phyloP scores from a whole-genome alignment of 2,888 invertebrate species.

The Morinoia aosen region DNA sequence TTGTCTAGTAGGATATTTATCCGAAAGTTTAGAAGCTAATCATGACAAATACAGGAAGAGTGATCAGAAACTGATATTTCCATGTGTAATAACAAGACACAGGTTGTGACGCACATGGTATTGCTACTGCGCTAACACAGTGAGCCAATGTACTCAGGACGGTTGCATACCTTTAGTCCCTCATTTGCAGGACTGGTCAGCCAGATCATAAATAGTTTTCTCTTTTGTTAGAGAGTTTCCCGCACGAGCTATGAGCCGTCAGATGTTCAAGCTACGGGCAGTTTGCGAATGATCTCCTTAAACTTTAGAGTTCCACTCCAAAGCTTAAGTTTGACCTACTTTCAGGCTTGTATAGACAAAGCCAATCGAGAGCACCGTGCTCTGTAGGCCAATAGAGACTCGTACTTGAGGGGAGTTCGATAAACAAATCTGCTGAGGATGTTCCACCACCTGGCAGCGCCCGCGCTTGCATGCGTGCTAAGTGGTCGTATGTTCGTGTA shows the following conservation, averaged over 20 bases:
- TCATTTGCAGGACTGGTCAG: neutral
- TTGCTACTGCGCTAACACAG: neutral
- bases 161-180: neutral
- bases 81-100: neutral
- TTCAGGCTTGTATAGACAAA: neutral
- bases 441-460: neutral
- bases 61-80: neutral
- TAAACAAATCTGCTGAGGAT: neutral
- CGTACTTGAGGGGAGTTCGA: neutral
- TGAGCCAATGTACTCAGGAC: neutral
- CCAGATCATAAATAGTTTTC: neutral
- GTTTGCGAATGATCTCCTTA: neutral
- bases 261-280: neutral
- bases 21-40: too few species aligned
- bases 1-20: too few species aligned
- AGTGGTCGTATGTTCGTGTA: neutral
- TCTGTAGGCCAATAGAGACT: neutral
- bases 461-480: neutral
- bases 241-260: neutral
- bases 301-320: neutral
- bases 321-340: neutral
- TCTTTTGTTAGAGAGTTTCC: neutral
- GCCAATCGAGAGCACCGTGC: neutral
- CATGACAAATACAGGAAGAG: too few species aligned
- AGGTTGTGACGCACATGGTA: neutral